These are phyloP conservation scores for Muraenolepis orangiensis DNA, from an alignment of 2,797 vertebrate genomes.

Conservation along the genomic window DNA sequence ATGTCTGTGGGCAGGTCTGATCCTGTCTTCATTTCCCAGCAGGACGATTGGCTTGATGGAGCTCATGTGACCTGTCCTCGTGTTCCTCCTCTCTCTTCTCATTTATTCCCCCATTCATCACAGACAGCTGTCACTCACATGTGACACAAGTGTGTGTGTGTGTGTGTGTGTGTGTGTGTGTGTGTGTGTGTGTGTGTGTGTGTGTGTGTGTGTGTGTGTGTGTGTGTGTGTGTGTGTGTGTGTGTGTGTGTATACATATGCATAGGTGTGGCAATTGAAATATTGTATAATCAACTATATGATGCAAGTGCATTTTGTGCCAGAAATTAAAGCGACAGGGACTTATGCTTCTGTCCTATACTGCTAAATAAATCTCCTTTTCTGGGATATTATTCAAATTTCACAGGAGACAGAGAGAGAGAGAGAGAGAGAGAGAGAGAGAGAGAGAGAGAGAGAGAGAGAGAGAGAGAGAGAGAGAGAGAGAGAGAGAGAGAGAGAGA, in stretches of 20 bases:
- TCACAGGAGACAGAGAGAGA: background rate
- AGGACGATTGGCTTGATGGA: background rate
- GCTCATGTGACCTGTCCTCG: background rate
- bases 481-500: too few relatives aligned
- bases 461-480: background rate
- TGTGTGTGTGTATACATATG: background rate
- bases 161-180: too few relatives aligned
- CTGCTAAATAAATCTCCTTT: background rate
- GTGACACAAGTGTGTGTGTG: constrained; percentile 5
- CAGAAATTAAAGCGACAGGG: background rate
- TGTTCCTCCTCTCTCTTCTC: background rate
- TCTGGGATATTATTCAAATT: background rate
- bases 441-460: background rate
- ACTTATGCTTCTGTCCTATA: background rate
- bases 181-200: too few relatives aligned
- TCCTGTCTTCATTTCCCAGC: background rate
- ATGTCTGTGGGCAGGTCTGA: background rate
- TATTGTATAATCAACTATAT: background rate
- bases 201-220: too few relatives aligned
- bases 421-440: background rate
- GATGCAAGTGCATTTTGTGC: background rate
- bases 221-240: too few relatives aligned
- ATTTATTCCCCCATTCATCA: background rate
- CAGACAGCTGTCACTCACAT: background rate
- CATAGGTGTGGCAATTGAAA: background rate